A percentile compares a stretch with the other conserved stretches of the same genome.
These are phyloP conservation scores for Epinephelus malabaricus DNA, from an alignment of 2,797 vertebrate genomes.

Conservation along the genomic window DNA sequence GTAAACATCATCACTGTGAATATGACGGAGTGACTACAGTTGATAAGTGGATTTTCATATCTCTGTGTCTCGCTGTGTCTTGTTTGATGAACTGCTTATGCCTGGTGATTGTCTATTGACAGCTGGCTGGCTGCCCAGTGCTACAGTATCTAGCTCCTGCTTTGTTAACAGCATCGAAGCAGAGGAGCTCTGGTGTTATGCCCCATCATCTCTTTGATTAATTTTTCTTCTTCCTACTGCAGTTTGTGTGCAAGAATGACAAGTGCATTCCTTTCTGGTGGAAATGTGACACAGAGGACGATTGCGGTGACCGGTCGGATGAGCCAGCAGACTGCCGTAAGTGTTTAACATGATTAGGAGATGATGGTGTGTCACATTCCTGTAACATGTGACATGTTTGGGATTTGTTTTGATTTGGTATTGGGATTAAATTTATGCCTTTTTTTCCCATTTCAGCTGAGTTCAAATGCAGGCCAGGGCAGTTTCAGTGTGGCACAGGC, in stretches of 20 bases:
- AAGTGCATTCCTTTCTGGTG: slow-evolving; percentile 99
- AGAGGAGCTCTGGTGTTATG: slow-evolving; percentile 2
- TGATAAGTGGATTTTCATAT: slow-evolving; percentile 39
- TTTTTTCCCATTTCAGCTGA: slow-evolving; percentile 82
- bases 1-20: slow-evolving; percentile 19
- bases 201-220: slow-evolving; percentile 18
- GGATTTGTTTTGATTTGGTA: background rate
- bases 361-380: background rate
- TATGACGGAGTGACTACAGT: slow-evolving; percentile 12
- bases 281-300: slow-evolving; percentile 99
- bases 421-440: slow-evolving; percentile 37
- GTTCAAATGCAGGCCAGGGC: slow-evolving; percentile 94
- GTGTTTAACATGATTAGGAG: slow-evolving; percentile 67
- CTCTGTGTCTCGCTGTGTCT: background rate
- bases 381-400: background rate
- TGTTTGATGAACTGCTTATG: slow-evolving; percentile 51
- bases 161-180: background rate
- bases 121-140: slow-evolving; percentile 37
- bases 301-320: slow-evolving; percentile 96
- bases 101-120: slow-evolving; percentile 45
- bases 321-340: slow-evolving; percentile 96
- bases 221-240: slow-evolving; percentile 5
- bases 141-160: slow-evolving; percentile 3
- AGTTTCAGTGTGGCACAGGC: slow-evolving; percentile 95
- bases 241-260: slow-evolving; percentile 99